Percentiles rank a stretch among this genome's conserved stretches.
Conservation (phyloP, 92 coral and sea anemone species). For the Micromussa lordhowensis region DNA sequence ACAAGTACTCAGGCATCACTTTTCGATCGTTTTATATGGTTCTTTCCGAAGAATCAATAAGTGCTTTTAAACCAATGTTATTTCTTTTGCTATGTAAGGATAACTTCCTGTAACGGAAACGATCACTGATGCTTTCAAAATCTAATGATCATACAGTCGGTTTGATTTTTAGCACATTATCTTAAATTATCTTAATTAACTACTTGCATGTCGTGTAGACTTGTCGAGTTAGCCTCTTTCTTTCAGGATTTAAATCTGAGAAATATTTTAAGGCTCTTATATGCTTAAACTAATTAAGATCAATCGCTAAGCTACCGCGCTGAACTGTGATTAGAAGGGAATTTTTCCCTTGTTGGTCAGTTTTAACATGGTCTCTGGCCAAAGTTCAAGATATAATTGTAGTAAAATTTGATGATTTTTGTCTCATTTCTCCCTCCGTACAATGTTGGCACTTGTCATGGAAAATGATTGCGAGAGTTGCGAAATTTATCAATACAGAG, state of each 20-base stretch:
- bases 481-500: background rate
- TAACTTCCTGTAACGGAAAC: background rate
- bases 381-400: background rate
- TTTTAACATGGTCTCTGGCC: background rate
- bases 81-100: background rate
- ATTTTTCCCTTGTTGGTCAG: background rate
- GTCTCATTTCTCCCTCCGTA: background rate
- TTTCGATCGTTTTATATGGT: background rate
- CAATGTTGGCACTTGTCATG: background rate
- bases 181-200: background rate
- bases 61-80: background rate
- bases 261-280: constrained; percentile 7
- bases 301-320: constrained; percentile 4
- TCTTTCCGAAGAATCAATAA: background rate
- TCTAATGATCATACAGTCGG: background rate
- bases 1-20: background rate
- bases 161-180: background rate
- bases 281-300: background rate
- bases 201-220: background rate
- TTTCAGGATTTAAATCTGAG: background rate
- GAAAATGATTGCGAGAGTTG: background rate
- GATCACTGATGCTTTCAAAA: background rate
- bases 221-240: background rate
- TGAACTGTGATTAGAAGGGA: background rate
- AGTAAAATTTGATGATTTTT: background rate